Evolutionary conservation across 92 coral and sea anemone genomes (phyloP), one percentile per base, ranked within the genome.

Genomic region (Zoanthus solanderi): DNA sequence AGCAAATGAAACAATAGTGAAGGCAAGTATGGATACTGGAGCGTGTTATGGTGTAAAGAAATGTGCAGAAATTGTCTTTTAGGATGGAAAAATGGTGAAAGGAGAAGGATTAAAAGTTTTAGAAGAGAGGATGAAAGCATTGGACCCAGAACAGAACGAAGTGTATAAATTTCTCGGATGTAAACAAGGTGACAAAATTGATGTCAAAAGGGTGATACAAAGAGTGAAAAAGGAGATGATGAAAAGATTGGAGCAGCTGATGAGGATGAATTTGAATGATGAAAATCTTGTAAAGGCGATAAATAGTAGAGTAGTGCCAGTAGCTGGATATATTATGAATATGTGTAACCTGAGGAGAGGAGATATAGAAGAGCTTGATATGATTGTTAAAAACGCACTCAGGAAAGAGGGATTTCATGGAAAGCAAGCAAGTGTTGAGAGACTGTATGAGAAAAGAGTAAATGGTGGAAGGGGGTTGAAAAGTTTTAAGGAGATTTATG

Each of bases 341-440:
- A 58, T 66, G 37, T 42, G 87, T 83, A 83, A 37, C 56, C 45
- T 83, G 34, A 61, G 76, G 56, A 83, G 67, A 66, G 67, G 75
- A 54, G 76, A 83, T 83, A 17, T 65, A 30, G 77, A 66, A 44
- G 77, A 83, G 28, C 63, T 83, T 1, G 61, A 56, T 37, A 73
- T 17, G 71, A 65, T 65, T 17, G 71, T 65, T 65, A 65, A 65
- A 65, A 65, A 9, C 9, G 0, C 61, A 65, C 0, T 0, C 30
- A 28, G 10, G 71, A 16, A 65, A 65, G 23, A 65, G 23, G 31
- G 23, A 65, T 0, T 65, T 65, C 71, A 63, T 63, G 71, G 29
- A 23, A 23, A 23, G 23, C 23, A 23, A 23, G 23, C 23, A 23
- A 23, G 23, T 23, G 23, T 0, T 23, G 3, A 65, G 71, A 16